A percentile compares a stretch with the other conserved stretches of the same genome.
phyloP scores from a whole-genome alignment of 2,888 invertebrate species.

The Macrosoma leucophasiata region DNA sequence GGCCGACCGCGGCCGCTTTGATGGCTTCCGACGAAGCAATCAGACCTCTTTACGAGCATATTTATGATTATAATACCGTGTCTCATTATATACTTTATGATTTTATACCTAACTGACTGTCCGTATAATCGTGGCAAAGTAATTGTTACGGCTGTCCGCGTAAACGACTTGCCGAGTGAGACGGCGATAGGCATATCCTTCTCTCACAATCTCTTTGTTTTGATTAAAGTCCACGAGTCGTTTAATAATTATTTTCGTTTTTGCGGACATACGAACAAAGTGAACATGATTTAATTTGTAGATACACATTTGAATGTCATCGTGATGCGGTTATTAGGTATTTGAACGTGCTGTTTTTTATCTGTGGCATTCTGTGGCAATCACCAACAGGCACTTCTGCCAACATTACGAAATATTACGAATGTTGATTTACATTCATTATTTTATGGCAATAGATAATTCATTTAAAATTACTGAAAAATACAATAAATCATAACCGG shows the following conservation, averaged over 20 bases:
- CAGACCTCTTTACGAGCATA: constrained; percentile 71
- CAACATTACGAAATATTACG: too few species aligned
- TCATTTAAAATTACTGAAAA: too few species aligned
- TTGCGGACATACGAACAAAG: too few species aligned
- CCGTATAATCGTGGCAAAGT: constrained; percentile 56
- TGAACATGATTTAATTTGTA: not conserved
- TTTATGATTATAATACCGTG: constrained; percentile 74
- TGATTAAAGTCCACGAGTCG: too few species aligned
- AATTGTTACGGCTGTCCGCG: constrained; percentile 54
- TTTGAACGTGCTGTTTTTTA: too few species aligned
- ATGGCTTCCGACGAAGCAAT: constrained; percentile 73
- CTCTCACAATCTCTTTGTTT: too few species aligned
- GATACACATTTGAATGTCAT: constrained; percentile 10
- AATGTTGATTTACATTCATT: too few species aligned
- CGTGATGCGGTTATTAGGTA: too few species aligned
- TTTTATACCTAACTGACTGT: constrained; percentile 62
- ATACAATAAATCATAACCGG: too few species aligned
- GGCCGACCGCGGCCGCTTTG: constrained; percentile 66
- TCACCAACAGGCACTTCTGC: too few species aligned
- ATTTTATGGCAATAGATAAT: too few species aligned
- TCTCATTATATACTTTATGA: constrained; percentile 72
- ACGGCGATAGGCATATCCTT: constrained; percentile 18
- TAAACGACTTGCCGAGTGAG: constrained; percentile 40
- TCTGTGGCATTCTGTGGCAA: too few species aligned
- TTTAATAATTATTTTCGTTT: constrained; percentile 4